Base-by-base conservation (phyloP, 2,113 vertebrate genomes). In the Pica pica region DNA sequence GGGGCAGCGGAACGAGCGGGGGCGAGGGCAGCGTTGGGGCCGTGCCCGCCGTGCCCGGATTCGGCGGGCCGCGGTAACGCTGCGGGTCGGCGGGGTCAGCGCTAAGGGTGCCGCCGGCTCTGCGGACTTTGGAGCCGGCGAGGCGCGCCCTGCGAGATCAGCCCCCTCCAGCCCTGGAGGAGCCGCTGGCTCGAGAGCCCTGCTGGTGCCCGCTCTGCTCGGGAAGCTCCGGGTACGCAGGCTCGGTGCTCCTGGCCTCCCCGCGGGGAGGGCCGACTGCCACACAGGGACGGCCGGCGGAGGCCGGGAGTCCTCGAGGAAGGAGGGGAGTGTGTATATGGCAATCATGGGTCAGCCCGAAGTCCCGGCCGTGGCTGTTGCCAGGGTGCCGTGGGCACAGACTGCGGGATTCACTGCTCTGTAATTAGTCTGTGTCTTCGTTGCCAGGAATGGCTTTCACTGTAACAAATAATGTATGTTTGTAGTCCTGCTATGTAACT, bases 371-470 rank as follows among this genome's bases (percentile, higher is more conserved):
- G 0, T 7, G 60, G 82, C 73, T 52, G 56, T 70, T 75, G 49
- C 61, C 67, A 61, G 79, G 37, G 55, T 26, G 41, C 64, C 35
- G 86, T 53, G 87, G 60, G 12, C 61, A 9, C 39, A 22, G 35
- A 2, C 57, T 73, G 80, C 22, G 24, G 88, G 90, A 74, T 52
- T 81, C 73, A 4, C 47, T 47, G 75, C 37, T 73, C 91, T 95
- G 83, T 92, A 93, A 93, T 95, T 96, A 96, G 91, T 50, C 37
- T 12, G 41, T 60, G 70, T 19, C 57, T 65, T 88, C 63, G 2
- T 41, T 52, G 79, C 83, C 35, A 2, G 86, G 71, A 95, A 26
- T 14, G 71, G 61, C 57, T 88, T 60, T 31, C 53, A 2, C 27
- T 6, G 2, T 19, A 9, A 79, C 71, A 68, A 86, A 92, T 83